Percentiles rank a stretch among this genome's conserved stretches.
Evolutionary conservation across 2,113 vertebrate genomes (phyloP).

Genomic region (Cavia aperea): DNA sequence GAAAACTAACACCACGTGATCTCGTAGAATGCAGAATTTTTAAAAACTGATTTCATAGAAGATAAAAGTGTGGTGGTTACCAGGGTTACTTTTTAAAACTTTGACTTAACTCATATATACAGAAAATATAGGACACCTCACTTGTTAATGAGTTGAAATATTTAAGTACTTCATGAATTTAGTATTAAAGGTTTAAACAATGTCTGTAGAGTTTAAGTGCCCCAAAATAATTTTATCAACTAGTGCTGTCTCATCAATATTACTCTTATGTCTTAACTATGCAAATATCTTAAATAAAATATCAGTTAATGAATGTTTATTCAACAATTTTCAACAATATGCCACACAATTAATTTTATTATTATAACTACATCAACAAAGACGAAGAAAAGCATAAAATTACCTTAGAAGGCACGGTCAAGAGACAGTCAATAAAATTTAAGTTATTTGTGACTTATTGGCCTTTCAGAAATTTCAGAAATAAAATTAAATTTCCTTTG

Average conservation of each 20-base stretch:
- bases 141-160: background rate
- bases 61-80: background rate
- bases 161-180: background rate
- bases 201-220: background rate
- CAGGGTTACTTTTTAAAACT: background rate
- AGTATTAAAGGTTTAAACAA: background rate
- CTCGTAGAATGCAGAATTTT: background rate
- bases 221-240: background rate
- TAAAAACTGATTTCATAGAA: background rate
- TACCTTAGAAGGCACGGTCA: background rate
- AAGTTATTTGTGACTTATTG: background rate
- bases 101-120: background rate
- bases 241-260: background rate
- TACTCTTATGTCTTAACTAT: background rate
- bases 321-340: background rate
- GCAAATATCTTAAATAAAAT: constrained; percentile 3
- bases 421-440: background rate
- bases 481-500: constrained; percentile 37
- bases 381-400: background rate
- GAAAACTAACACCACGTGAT: background rate
- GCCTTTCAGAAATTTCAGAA: background rate
- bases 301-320: background rate
- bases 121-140: background rate
- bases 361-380: background rate
- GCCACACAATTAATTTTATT: background rate